These are phyloP conservation scores for Cataglyphis altisquamis DNA, from an alignment of 2,888 invertebrate genomes.

Conservation along the genomic window DNA sequence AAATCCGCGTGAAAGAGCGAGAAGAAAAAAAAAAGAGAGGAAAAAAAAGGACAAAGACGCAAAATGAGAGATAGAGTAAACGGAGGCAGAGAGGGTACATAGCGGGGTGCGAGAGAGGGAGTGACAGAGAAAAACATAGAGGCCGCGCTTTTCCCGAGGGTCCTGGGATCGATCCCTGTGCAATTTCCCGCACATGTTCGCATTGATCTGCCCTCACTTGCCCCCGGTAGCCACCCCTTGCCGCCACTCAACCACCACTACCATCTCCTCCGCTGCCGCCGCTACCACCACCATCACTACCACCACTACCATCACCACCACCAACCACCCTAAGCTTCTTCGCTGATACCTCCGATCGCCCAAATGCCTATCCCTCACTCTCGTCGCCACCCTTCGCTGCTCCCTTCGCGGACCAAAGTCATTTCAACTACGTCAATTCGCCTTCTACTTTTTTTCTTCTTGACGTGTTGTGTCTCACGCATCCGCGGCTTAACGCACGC, in stretches of 20 bases:
- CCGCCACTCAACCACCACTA: slow-evolving; percentile 75
- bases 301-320: slow-evolving; percentile 54
- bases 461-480: slow-evolving; percentile 57
- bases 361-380: slow-evolving; percentile 65
- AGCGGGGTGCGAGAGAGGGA: slow-evolving; percentile 60
- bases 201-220: slow-evolving; percentile 86
- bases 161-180: slow-evolving; percentile 85
- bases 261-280: slow-evolving; percentile 68
- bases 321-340: slow-evolving; percentile 71
- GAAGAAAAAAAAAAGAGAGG: slow-evolving; percentile 39
- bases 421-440: slow-evolving; percentile 77
- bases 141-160: slow-evolving; percentile 80
- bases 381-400: slow-evolving; percentile 55
- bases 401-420: slow-evolving; percentile 71
- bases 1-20: slow-evolving; percentile 53
- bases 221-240: slow-evolving; percentile 79
- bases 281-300: slow-evolving; percentile 67
- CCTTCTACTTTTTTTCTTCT: slow-evolving; percentile 72
- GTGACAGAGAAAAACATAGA: slow-evolving; percentile 69
- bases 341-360: slow-evolving; percentile 68
- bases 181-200: slow-evolving; percentile 86
- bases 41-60: slow-evolving; percentile 45
- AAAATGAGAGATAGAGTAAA: slow-evolving; percentile 63
- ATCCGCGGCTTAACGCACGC: slow-evolving; percentile 51
- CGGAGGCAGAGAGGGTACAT: slow-evolving; percentile 44